phyloP scores from a whole-genome alignment of 1,140 invertebrate species.

The Vollenhovia emeryi region DNA sequence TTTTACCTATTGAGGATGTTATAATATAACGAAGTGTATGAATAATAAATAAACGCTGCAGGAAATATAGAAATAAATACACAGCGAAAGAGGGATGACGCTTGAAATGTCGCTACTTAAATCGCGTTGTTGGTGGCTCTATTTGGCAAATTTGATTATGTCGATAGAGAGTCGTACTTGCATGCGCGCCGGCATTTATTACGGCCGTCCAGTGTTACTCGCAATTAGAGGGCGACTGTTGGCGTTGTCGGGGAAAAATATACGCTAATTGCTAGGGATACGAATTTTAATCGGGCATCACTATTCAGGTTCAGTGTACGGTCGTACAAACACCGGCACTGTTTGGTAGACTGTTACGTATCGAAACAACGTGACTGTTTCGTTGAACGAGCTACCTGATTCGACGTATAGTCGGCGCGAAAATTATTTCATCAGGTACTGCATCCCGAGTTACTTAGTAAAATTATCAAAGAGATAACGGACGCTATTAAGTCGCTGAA shows the following conservation, averaged over 20 bases:
- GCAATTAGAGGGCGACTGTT: conserved; percentile 27
- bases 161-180: neutral
- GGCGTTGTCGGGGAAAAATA: conserved; percentile 43
- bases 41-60: neutral
- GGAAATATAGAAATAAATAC: neutral
- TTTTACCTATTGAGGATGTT: neutral
- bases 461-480: neutral
- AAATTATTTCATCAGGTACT: conserved; percentile 10
- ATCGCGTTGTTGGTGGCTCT: neutral
- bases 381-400: conserved; percentile 6
- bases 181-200: neutral
- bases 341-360: conserved; percentile 5
- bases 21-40: neutral
- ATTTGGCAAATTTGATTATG: conserved; percentile 7
- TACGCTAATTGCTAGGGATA: conserved; percentile 39
- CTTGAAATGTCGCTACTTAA: neutral
- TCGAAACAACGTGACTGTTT: conserved; percentile 36
- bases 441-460: neutral
- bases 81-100: neutral
- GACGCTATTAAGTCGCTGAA: neutral
- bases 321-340: neutral
- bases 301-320: conserved; percentile 28
- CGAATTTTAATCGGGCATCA: conserved; percentile 55
- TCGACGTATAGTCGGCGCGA: neutral
- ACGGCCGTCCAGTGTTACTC: neutral